Evolutionary conservation across 2,113 vertebrate species (phyloP).

Genomic region (Ascaphus truei): DNA sequence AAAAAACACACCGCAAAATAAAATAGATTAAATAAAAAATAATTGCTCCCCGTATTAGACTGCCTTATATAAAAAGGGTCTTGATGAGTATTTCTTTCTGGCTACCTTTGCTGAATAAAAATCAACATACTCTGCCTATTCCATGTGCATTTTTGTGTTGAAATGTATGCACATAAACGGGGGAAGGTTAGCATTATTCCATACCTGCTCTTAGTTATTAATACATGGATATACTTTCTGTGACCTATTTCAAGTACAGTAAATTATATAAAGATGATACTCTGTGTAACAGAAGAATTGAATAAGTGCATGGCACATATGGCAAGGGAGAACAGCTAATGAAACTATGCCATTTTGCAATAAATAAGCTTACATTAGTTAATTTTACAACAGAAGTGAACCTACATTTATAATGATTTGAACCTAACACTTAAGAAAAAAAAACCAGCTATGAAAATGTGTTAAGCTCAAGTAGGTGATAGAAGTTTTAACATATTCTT

Average conservation of each 20-base stretch:
- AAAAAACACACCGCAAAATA: too few relatives aligned
- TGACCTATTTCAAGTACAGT: neutral
- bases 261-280: neutral
- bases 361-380: neutral
- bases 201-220: neutral
- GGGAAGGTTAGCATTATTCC: too few relatives aligned
- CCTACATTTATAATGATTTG: slow-evolving; percentile 1
- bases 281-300: neutral
- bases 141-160: too few relatives aligned
- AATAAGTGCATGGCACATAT: slow-evolving; percentile 10
- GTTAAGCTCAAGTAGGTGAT: neutral
- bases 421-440: neutral
- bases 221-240: neutral
- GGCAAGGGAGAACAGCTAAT: neutral
- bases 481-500: neutral
- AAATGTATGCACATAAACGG: too few relatives aligned
- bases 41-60: too few relatives aligned
- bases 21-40: too few relatives aligned
- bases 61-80: too few relatives aligned
- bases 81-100: too few relatives aligned
- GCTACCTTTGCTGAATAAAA: too few relatives aligned
- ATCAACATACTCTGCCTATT: too few relatives aligned
- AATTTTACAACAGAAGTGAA: slow-evolving; percentile 14
- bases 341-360: slow-evolving; percentile 1
- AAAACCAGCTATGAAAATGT: slow-evolving; percentile 14